phyloP scores from a whole-genome alignment of 2,113 vertebrate species.

The Polypterus bichir region DNA sequence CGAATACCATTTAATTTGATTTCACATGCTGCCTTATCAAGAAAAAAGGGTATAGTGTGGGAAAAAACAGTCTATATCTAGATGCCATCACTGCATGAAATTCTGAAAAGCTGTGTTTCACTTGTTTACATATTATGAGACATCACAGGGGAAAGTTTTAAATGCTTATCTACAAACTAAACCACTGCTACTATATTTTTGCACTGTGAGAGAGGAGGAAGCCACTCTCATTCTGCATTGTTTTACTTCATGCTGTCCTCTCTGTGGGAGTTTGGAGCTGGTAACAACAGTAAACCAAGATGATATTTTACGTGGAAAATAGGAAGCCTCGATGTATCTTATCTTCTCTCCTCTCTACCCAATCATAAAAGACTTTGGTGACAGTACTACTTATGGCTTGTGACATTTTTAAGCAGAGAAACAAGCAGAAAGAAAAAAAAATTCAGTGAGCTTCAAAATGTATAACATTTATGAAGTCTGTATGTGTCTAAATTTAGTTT shows the following conservation, averaged over 20 bases:
- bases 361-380: background rate
- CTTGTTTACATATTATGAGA: too few relatives aligned
- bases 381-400: too few relatives aligned
- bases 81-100: too few relatives aligned
- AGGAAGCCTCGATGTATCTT: background rate
- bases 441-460: background rate
- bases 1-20: too few relatives aligned
- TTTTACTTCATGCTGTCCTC: background rate
- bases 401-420: too few relatives aligned
- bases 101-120: too few relatives aligned
- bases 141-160: background rate
- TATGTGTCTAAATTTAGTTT: too few relatives aligned
- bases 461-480: background rate
- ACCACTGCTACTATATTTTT: background rate
- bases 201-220: background rate
- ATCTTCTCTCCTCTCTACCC: background rate
- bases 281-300: background rate
- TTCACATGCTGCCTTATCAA: too few relatives aligned
- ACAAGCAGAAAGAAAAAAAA: too few relatives aligned
- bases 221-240: background rate
- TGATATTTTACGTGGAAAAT: background rate
- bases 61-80: too few relatives aligned
- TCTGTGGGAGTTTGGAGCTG: background rate
- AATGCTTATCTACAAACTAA: background rate
- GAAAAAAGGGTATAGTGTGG: too few relatives aligned